A percentile compares a stretch with the other conserved stretches of the same genome.
Evolutionary conservation across 1,140 invertebrate genomes (phyloP).

Genomic region (Pogonus chalceus): DNA sequence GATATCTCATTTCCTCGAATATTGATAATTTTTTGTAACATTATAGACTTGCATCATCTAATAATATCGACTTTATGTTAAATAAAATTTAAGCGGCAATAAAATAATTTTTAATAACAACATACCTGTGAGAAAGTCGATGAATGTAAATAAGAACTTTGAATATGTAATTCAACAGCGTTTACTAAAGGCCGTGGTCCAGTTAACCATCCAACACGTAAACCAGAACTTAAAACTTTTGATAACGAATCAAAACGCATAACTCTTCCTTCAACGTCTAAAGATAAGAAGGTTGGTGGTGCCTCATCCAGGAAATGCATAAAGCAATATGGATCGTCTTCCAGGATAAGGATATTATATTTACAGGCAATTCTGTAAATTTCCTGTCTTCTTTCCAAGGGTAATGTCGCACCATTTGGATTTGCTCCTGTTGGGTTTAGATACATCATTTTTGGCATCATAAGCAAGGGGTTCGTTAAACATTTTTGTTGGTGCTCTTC

Average conservation of each 20-base stretch:
- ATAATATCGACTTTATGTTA: no score
- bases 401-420: slow-evolving; percentile 57
- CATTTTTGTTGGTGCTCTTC: slow-evolving; percentile 36
- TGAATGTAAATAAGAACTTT: slow-evolving; percentile 61
- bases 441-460: slow-evolving; percentile 53
- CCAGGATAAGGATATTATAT: slow-evolving; percentile 67
- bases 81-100: no score
- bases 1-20: no score
- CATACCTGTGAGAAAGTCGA: slow-evolving; percentile 57
- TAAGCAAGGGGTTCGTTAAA: slow-evolving; percentile 26
- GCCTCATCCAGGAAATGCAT: slow-evolving; percentile 54
- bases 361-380: slow-evolving; percentile 65
- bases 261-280: slow-evolving; percentile 67
- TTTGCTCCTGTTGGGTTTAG: slow-evolving; percentile 52
- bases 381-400: slow-evolving; percentile 52
- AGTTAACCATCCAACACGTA: slow-evolving; percentile 60
- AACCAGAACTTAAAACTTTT: slow-evolving; percentile 64
- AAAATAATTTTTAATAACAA: no score
- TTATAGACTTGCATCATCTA: no score
- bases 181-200: slow-evolving; percentile 51
- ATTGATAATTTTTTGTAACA: no score
- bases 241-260: slow-evolving; percentile 71
- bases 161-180: slow-evolving; percentile 56
- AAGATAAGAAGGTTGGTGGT: slow-evolving; percentile 57
- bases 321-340: slow-evolving; percentile 76